Conservation (phyloP, 2,113 vertebrate species). For the Elaphurus davidianus region DNA sequence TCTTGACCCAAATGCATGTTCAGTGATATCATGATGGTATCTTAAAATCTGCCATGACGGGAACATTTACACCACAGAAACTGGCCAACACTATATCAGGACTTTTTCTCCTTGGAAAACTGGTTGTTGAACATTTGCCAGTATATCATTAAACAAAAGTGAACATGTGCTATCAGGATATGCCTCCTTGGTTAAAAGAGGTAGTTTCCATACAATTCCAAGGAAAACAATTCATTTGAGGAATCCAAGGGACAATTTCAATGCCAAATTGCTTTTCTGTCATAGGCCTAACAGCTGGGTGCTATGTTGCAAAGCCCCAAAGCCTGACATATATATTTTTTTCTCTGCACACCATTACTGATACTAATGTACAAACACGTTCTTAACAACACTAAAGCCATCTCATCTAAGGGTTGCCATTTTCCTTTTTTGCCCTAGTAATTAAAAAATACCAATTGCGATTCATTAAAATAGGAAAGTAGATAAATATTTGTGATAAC, state of each 20-base stretch:
- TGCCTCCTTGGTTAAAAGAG: neutral
- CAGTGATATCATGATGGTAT: neutral
- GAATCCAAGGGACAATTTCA: neutral
- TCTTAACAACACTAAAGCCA: neutral
- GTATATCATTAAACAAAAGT: neutral
- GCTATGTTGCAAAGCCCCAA: neutral
- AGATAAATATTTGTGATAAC: constrained; percentile 50
- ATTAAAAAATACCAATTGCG: constrained; percentile 52
- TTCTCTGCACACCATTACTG: neutral
- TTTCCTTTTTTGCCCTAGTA: neutral
- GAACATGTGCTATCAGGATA: neutral
- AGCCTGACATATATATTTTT: neutral
- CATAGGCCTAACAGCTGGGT: neutral
- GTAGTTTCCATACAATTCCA: neutral
- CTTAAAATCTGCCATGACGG: neutral
- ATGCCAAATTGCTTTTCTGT: neutral
- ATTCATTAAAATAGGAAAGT: constrained; percentile 52
- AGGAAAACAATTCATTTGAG: neutral
- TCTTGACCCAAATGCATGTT: neutral
- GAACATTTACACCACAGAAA: neutral
- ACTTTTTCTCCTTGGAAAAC: neutral
- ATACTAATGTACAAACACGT: neutral
- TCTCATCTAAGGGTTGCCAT: neutral
- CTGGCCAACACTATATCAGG: neutral
- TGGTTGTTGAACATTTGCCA: neutral